These are phyloP conservation scores for Tyrophagus putrescentiae DNA, from an alignment of 1,140 invertebrate species.

Conservation along the genomic window DNA sequence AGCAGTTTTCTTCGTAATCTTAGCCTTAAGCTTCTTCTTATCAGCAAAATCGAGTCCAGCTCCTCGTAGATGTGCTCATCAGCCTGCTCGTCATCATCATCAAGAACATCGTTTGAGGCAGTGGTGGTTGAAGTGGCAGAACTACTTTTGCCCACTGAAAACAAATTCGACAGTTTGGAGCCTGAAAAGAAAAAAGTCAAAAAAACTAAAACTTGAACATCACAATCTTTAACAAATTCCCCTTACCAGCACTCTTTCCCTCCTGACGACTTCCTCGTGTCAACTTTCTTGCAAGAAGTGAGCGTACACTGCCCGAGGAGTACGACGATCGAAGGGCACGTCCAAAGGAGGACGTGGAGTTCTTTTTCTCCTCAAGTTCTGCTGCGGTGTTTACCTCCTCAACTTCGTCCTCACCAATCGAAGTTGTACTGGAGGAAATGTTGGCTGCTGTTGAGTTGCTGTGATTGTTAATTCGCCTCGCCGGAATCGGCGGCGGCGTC, in stretches of 20 bases:
- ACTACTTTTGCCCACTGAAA: background rate
- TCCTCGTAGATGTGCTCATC: conserved; percentile 22
- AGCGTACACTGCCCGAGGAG: conserved; percentile 7
- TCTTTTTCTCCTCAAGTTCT: background rate
- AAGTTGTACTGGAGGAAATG: background rate
- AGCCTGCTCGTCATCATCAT: background rate
- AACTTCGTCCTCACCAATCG: no score
- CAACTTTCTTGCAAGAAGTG: background rate
- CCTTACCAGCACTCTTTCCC: conserved; percentile 3
- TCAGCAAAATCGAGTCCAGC: conserved; percentile 13
- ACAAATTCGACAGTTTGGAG: conserved; percentile 1
- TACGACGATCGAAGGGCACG: background rate
- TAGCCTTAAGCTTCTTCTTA: conserved; percentile 64
- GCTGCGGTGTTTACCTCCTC: background rate
- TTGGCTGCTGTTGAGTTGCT: background rate
- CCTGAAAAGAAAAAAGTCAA: background rate
- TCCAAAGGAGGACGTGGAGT: background rate
- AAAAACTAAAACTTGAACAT: background rate
- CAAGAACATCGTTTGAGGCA: background rate
- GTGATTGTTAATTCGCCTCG: background rate
- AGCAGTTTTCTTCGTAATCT: conserved; percentile 66
- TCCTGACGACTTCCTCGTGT: background rate
- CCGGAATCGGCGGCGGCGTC: conserved; percentile 4
- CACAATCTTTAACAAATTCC: background rate
- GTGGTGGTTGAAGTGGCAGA: background rate